A percentile compares a stretch with the other conserved stretches of the same genome.
Conservation (phyloP, 2,888 invertebrate genomes). For the Endotricha flammealis region DNA sequence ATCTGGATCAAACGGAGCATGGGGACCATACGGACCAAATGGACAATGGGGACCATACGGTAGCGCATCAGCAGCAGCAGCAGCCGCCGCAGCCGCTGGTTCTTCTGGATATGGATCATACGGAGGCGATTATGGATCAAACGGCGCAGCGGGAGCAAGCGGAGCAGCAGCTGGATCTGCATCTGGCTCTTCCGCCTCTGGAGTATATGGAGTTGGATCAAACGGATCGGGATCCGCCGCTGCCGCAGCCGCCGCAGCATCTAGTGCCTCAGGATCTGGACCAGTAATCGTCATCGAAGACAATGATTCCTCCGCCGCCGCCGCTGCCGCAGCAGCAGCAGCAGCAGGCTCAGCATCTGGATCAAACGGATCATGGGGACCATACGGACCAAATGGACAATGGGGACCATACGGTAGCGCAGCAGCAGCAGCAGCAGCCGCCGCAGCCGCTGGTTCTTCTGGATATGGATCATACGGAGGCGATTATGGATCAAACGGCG, state of each 20-base stretch:
- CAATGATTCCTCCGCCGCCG: too few species aligned
- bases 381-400: not conserved
- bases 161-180: not conserved
- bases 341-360: constrained; percentile 12
- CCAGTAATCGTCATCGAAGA: too few species aligned
- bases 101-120: too few species aligned
- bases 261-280: constrained; percentile 6
- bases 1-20: not conserved
- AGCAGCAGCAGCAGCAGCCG: constrained; percentile 3
- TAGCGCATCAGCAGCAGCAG: constrained; percentile 8
- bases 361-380: constrained; percentile 7
- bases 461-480: constrained; percentile 3
- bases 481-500: constrained; percentile 10
- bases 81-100: too few species aligned
- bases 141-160: not conserved
- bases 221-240: constrained; percentile 11
- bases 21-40: constrained; percentile 3
- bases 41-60: constrained; percentile 11
- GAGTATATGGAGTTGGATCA: constrained; percentile 5
- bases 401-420: too few species aligned
- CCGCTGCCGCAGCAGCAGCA: constrained; percentile 13
- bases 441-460: constrained; percentile 6
- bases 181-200: constrained; percentile 3
- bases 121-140: constrained; percentile 5
- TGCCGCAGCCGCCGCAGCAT: constrained; percentile 13